Evolutionary conservation across 1,140 invertebrate genomes (phyloP).

Genomic region (Leptinotarsa texana): DNA sequence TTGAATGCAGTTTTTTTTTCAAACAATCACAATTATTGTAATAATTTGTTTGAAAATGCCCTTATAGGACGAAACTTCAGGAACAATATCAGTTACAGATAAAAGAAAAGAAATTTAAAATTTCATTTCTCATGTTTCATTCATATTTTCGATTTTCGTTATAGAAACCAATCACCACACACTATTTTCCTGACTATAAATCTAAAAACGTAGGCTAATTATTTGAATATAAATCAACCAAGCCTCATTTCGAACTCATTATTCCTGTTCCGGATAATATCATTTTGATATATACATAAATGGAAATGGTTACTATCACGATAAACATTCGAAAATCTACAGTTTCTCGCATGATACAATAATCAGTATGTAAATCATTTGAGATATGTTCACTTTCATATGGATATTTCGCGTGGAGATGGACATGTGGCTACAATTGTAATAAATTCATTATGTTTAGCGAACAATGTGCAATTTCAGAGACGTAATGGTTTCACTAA

Average conservation of each 20-base stretch:
- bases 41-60: no score
- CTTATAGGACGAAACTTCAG: no score
- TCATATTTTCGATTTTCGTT: no score
- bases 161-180: no score
- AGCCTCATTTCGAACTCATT: not conserved
- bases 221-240: not conserved
- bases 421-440: conserved; percentile 5
- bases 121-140: no score
- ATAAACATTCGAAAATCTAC: conserved; percentile 6
- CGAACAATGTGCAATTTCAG: conserved; percentile 1
- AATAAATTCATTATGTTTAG: not conserved
- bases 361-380: conserved; percentile 3
- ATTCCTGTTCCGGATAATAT: not conserved
- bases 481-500: conserved; percentile 3
- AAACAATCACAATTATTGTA: no score
- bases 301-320: not conserved
- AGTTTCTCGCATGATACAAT: not conserved
- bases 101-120: no score
- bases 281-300: conserved; percentile 5
- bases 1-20: no score
- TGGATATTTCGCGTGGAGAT: not conserved
- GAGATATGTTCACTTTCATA: conserved; percentile 4
- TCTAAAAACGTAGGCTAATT: not conserved
- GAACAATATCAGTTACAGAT: no score
- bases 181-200: not conserved